Evolutionary conservation across 2,797 vertebrate species (phyloP).

Genomic region (Sus cebifrons): DNA sequence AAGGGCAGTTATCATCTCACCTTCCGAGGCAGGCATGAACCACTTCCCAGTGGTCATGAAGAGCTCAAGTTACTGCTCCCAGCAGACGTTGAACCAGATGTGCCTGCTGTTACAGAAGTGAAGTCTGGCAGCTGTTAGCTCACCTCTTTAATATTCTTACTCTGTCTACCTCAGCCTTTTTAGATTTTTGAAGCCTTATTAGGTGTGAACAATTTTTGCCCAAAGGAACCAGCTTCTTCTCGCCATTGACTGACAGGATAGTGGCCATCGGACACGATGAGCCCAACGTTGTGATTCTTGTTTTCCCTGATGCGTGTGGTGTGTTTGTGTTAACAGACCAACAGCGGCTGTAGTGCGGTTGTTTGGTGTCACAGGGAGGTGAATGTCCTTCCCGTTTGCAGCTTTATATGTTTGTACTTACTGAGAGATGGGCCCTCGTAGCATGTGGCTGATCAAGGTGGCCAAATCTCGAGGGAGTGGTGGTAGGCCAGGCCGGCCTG

Average conservation of each 20-base stretch:
- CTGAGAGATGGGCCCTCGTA: slow-evolving; percentile 3
- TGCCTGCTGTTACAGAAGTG: slow-evolving; percentile 88
- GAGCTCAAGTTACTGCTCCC: not conserved
- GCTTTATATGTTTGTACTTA: not conserved
- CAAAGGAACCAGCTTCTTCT: slow-evolving; percentile 56
- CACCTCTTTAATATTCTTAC: slow-evolving; percentile 62
- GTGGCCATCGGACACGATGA: slow-evolving; percentile 83
- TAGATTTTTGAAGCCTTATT: slow-evolving; percentile 76
- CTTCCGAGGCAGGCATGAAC: not conserved
- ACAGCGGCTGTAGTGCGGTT: not conserved
- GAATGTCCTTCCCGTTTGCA: slow-evolving; percentile 50
- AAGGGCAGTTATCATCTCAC: not conserved
- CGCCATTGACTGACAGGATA: slow-evolving; percentile 85
- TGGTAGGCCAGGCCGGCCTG: not conserved
- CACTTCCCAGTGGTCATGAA: not conserved
- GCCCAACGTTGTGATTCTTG: not conserved
- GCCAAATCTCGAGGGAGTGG: not conserved
- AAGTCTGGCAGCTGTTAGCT: slow-evolving; percentile 90
- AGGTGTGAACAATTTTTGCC: slow-evolving; percentile 73
- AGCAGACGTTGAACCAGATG: slow-evolving; percentile 87
- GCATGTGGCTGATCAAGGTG: not conserved
- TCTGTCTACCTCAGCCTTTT: slow-evolving; percentile 69
- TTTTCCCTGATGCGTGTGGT: not conserved
- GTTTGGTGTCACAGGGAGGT: slow-evolving; percentile 10
- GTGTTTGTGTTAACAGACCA: slow-evolving; percentile 42